phyloP scores from a whole-genome alignment of 2,113 vertebrate species.

The Suncus etruscus region DNA sequence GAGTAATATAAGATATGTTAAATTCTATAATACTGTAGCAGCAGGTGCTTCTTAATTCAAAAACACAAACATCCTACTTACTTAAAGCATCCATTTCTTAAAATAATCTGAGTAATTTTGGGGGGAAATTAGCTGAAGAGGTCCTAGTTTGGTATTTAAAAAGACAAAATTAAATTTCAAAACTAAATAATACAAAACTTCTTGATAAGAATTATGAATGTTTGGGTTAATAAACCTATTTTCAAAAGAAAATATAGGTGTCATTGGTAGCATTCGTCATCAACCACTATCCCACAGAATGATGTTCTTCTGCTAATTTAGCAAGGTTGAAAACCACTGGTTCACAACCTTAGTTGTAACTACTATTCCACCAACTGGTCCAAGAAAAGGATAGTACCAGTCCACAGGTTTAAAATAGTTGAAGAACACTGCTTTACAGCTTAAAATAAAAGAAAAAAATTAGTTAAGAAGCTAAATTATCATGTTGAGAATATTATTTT shows the following conservation, averaged over 20 bases:
- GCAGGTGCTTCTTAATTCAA: background rate
- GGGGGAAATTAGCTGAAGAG: background rate
- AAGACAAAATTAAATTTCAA: slow-evolving; percentile 18
- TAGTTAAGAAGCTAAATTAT: background rate
- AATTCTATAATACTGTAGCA: background rate
- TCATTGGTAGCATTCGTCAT: background rate
- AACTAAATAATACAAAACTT: background rate
- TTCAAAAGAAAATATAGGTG: background rate
- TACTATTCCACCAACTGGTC: too few relatives aligned
- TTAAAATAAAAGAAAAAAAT: slow-evolving; percentile 32
- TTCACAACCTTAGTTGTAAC: too few relatives aligned
- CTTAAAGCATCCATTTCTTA: background rate
- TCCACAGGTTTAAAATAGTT: too few relatives aligned
- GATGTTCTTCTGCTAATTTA: too few relatives aligned
- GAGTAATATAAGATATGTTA: background rate
- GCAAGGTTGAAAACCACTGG: too few relatives aligned
- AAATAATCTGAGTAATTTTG: slow-evolving; percentile 14
- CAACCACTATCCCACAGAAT: too few relatives aligned
- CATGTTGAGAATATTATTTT: slow-evolving; percentile 8
- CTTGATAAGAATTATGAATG: background rate
- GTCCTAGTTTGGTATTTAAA: background rate
- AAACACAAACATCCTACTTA: background rate
- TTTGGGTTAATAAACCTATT: background rate
- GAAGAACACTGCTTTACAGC: background rate
- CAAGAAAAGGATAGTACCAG: too few relatives aligned